phyloP scores from a whole-genome alignment of 2,797 vertebrate genomes.

The Lates japonicus region DNA sequence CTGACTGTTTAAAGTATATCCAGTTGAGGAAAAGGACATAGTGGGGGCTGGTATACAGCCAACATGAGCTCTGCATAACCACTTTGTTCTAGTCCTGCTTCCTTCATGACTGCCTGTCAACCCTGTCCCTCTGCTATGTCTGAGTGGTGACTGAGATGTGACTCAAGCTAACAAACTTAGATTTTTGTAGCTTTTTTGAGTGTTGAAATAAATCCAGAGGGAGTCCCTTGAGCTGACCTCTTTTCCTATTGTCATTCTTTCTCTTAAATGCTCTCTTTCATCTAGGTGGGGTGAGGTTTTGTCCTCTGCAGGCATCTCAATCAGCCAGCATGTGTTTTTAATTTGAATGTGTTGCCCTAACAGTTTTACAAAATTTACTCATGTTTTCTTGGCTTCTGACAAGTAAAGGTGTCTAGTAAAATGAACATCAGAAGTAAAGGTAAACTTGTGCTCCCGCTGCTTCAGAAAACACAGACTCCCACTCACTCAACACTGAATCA shows the following conservation, averaged over 20 bases:
- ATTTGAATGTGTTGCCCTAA: not conserved
- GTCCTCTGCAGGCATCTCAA: not conserved
- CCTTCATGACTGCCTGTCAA: slow-evolving; percentile 15
- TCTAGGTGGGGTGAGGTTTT: not conserved
- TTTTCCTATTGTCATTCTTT: not conserved
- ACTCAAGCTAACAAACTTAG: slow-evolving; percentile 20
- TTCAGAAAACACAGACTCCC: slow-evolving; percentile 18
- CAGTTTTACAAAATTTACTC: not conserved
- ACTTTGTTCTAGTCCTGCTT: slow-evolving; percentile 33
- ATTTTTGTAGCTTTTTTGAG: not conserved
- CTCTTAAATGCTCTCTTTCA: not conserved
- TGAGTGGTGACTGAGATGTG: slow-evolving; percentile 25
- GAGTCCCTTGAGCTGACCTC: not conserved
- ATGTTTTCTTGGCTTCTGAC: slow-evolving; percentile 27
- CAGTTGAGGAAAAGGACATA: slow-evolving; percentile 42
- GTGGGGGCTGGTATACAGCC: slow-evolving; percentile 39
- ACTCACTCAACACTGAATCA: slow-evolving; percentile 19
- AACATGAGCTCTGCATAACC: slow-evolving; percentile 27
- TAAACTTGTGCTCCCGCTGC: slow-evolving; percentile 21
- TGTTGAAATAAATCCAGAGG: slow-evolving; percentile 18
- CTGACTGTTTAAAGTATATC: slow-evolving; percentile 45
- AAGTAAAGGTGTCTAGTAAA: slow-evolving; percentile 21
- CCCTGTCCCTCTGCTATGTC: not conserved
- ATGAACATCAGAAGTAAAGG: slow-evolving; percentile 17
- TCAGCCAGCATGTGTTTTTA: not conserved